phyloP scores from a whole-genome alignment of 1,140 invertebrate genomes.

The Nixonia krombeini region DNA sequence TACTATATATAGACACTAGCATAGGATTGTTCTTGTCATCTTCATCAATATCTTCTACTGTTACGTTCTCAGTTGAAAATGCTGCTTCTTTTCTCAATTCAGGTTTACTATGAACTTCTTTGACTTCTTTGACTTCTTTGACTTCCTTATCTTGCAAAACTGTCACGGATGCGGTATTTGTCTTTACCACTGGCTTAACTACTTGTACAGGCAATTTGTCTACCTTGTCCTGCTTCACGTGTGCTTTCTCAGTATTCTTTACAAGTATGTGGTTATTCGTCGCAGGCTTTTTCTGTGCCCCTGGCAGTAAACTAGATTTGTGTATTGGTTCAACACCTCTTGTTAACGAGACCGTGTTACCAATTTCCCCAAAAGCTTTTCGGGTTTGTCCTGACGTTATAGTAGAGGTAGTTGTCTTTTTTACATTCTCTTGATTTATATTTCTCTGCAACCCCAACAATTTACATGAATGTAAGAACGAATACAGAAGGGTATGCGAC shows the following conservation, averaged over 20 bases:
- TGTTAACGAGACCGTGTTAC: slow-evolving; percentile 62
- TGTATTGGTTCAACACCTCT: slow-evolving; percentile 50
- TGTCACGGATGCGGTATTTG: slow-evolving; percentile 5
- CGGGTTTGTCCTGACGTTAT: slow-evolving; percentile 47
- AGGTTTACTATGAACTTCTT: slow-evolving; percentile 16
- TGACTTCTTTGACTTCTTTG: slow-evolving; percentile 10
- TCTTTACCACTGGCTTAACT: slow-evolving; percentile 53
- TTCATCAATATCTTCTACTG: slow-evolving; percentile 80
- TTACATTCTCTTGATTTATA: slow-evolving; percentile 64
- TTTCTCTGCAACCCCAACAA: slow-evolving; percentile 52
- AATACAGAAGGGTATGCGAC: too few relatives aligned
- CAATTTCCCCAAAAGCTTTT: slow-evolving; percentile 65
- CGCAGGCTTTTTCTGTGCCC: slow-evolving; percentile 43
- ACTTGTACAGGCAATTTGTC: slow-evolving; percentile 50
- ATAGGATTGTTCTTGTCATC: slow-evolving; percentile 82
- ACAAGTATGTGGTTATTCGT: slow-evolving; percentile 29
- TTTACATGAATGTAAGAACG: too few relatives aligned
- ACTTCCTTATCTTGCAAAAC: slow-evolving; percentile 24
- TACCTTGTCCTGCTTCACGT: slow-evolving; percentile 46
- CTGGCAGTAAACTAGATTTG: slow-evolving; percentile 50
- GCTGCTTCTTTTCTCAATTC: slow-evolving; percentile 29
- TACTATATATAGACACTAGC: slow-evolving; percentile 85
- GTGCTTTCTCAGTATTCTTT: slow-evolving; percentile 22
- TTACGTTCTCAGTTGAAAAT: slow-evolving; percentile 61
- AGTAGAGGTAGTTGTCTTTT: slow-evolving; percentile 52